Base-by-base conservation (phyloP, 30 jellyfish, hydroid and myxozoan genomes). In the Chironex yamaguchii region DNA sequence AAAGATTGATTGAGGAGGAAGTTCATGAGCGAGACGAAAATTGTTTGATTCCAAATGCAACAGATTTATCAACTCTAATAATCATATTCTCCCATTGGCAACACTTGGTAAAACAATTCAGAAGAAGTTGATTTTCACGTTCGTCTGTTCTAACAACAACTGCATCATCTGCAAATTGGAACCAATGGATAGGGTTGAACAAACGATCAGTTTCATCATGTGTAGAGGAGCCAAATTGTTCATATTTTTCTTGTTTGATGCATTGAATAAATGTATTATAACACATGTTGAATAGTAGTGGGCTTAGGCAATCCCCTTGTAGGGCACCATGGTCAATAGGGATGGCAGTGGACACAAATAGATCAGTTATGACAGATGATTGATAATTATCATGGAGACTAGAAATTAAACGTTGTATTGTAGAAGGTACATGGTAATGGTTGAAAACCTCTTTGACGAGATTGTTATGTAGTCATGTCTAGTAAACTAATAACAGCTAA, bases 91-190 rank as follows among this genome's bases (percentile, higher is more conserved):
- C 76, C 52, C 76, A 63, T 4, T 63, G 76, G 76, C 35, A 24
- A 9, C 76, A 63, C 17, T 63, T 63, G 35, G 52, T 63, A 20
- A 63, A 20, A 20, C 76, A 63, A 20, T 63, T 63, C 3, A 63
- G 31, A 63, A 63, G 76, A 50, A 63, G 52, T 20, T 63, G 76
- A 63, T 63, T 63, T 63, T 63, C 76, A 2, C 2, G 2, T 3
- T 63, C 76, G 52, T 63, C 52, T 3, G 52, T 63, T 63, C 49
- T 63, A 4, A 63, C 76, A 20, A 63, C 76, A 14, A 50, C 76
- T 63, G 76, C 76, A 21, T 9, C 52, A 63, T 63, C 76, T 63
- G 76, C 76, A 24, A 63, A 63, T 63, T 63, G 76, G 76, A 63
- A 63, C 76, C 76, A 63, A 20, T 63, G 76, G 2, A 63, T 21